Evolutionary conservation across 2,797 vertebrate genomes (phyloP), one percentile per base, ranked within the genome.

Genomic region (Australoheros facetus): DNA sequence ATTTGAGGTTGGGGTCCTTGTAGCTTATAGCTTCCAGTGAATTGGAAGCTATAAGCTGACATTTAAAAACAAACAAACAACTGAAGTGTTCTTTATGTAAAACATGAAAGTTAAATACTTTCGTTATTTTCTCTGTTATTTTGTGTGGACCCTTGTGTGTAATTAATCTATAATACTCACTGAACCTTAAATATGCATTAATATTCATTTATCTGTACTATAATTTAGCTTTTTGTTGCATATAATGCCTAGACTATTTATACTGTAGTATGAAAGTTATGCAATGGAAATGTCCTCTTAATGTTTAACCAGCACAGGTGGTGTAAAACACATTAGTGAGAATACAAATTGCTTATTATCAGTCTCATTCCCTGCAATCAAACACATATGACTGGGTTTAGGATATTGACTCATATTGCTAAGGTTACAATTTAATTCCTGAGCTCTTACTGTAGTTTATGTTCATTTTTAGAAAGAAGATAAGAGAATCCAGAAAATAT

Each of bases 271-370:
- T 12, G 12, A 13, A 26, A 34, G 10, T n/a, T 5, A 5, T 72
- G 45, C 55, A 80, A 54, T 69, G 64, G 56, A 72, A 79, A 73
- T 34, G 14, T 32, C 78, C 32, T 62, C n/a, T 76, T 4, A 80
- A 77, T 87, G 70, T 87, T 91, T 85, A 59, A 81, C 60, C 30
- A 58, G 34, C 8, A 37, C 10, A 79, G 73, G 19, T 34, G 59
- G 6, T 56, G 13, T 77, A 77, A 80, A 83, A 62, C 48, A 54
- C 48, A 12, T n/a, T n/a, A 32, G 11, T 53, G 30, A 28, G 58
- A 75, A 75, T 7, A 59, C 34, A 64, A 17, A 30, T 45, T 54
- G 39, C 77, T 85, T 78, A 78, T 85, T 80, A 70, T 73, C 73
- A 30, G 7, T 32, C 30, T 60, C 37, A 51, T 54, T 59, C 10